Percentiles rank a stretch among this genome's conserved stretches.
These are phyloP conservation scores for Coracias cyanogaster DNA, from an alignment of 2,797 vertebrate genomes.

Conservation along the genomic window DNA sequence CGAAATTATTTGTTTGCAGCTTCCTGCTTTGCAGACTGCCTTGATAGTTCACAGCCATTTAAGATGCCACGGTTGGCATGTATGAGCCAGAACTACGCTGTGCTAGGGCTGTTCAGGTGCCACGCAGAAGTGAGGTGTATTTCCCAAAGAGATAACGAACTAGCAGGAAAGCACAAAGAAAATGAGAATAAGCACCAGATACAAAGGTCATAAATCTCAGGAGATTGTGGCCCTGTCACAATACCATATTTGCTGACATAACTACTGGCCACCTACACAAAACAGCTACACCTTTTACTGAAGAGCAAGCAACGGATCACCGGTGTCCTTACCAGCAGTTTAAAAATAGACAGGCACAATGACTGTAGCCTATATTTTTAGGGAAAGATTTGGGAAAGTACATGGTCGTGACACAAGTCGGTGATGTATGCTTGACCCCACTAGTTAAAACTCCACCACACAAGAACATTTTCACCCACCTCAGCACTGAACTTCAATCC, in stretches of 20 bases:
- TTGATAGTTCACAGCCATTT: not conserved
- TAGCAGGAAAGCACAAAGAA: not conserved
- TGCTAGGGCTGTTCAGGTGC: not conserved
- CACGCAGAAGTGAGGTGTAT: not conserved
- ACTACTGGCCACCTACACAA: not conserved
- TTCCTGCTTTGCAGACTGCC: not conserved
- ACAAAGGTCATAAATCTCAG: not conserved
- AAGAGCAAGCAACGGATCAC: not conserved
- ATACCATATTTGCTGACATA: not conserved
- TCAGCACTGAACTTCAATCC: not conserved
- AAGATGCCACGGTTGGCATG: not conserved
- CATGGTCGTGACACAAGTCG: fast-evolving
- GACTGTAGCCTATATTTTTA: not conserved
- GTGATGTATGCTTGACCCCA: not conserved
- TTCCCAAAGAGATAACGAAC: not conserved
- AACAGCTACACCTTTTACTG: not conserved
- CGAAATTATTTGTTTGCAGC: not conserved
- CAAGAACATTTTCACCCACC: not conserved
- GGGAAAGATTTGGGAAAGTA: not conserved
- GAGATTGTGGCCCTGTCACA: not conserved
- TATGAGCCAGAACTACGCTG: not conserved
- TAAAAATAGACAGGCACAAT: not conserved
- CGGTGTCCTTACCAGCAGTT: not conserved
- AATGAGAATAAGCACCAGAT: conserved; percentile 41
- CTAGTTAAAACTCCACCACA: not conserved